Evolutionary conservation across 2,113 vertebrate species (phyloP).

Genomic region (Electrona antarctica): DNA sequence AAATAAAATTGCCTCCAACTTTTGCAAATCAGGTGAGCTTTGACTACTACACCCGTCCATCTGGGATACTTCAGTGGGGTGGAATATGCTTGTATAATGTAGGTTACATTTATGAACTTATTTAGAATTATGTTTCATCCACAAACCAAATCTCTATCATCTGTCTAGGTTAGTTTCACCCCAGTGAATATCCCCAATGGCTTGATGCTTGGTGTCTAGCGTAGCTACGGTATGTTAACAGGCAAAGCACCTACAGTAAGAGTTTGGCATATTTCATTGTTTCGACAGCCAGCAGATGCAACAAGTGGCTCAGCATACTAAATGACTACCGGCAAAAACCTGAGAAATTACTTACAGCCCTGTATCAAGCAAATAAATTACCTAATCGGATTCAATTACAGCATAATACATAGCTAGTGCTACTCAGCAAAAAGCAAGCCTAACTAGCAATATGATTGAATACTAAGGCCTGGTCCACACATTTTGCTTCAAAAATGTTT

Average conservation of each 20-base stretch:
- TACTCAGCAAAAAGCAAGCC: background rate
- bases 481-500: background rate
- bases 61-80: background rate
- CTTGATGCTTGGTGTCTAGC: constrained; percentile 18
- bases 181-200: background rate
- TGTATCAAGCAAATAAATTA: background rate
- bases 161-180: background rate
- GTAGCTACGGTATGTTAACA: constrained; percentile 36
- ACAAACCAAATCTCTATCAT: background rate
- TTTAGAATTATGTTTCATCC: background rate
- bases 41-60: background rate
- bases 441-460: background rate
- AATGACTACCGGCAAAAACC: constrained; percentile 64
- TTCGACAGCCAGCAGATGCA: constrained; percentile 38
- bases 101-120: background rate
- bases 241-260: constrained; percentile 62
- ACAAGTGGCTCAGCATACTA: constrained; percentile 34
- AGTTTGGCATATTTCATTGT: constrained; percentile 74
- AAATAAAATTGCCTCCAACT: constrained; percentile 22
- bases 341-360: constrained; percentile 64
- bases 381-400: constrained; percentile 28
- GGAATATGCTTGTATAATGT: background rate
- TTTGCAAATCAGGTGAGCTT: constrained; percentile 13
- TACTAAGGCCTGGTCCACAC: constrained; percentile 31
- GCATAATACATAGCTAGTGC: constrained; percentile 23